Evolutionary conservation across 2,113 vertebrate genomes (phyloP).

Genomic region (Halichoeres trimaculatus): DNA sequence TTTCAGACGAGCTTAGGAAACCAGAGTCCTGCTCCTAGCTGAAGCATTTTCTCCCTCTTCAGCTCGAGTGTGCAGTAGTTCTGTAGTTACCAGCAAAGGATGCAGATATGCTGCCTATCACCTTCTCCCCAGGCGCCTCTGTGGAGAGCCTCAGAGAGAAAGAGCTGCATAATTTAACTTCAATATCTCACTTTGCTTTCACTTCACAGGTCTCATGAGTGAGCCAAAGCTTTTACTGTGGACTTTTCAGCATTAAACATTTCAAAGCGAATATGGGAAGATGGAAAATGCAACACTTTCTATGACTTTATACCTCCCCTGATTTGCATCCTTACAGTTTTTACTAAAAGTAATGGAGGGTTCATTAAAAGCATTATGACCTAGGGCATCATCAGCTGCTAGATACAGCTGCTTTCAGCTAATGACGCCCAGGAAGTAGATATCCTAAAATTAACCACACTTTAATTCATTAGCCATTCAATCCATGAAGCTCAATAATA

Average conservation of each 20-base stretch:
- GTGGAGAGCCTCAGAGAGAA: slow-evolving; percentile 49
- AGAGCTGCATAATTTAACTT: slow-evolving; percentile 65
- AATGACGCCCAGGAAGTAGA: not conserved
- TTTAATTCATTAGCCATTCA: not conserved
- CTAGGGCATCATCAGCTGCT: not conserved
- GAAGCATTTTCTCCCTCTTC: slow-evolving; percentile 40
- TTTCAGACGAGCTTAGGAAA: slow-evolving; percentile 25
- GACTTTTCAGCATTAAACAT: slow-evolving; percentile 38
- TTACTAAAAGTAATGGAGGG: not conserved
- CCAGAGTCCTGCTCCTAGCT: slow-evolving; percentile 50
- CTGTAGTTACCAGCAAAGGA: slow-evolving; percentile 31
- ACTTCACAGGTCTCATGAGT: slow-evolving; percentile 29
- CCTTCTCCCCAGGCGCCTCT: slow-evolving; percentile 47
- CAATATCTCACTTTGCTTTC: slow-evolving; percentile 37
- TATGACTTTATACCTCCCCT: not conserved
- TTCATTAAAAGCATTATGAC: not conserved
- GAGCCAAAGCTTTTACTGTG: slow-evolving; percentile 17
- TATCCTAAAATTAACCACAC: not conserved
- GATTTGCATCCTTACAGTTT: not conserved
- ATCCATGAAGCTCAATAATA: not conserved
- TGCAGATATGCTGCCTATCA: slow-evolving; percentile 48
- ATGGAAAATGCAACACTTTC: slow-evolving; percentile 39
- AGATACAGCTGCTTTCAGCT: not conserved
- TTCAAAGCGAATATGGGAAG: slow-evolving; percentile 41
- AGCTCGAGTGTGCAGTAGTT: slow-evolving; percentile 32